Percentiles rank a stretch among this genome's conserved stretches.
phyloP scores from a whole-genome alignment of 2,888 invertebrate species.

The Platynereis dumerilii region DNA sequence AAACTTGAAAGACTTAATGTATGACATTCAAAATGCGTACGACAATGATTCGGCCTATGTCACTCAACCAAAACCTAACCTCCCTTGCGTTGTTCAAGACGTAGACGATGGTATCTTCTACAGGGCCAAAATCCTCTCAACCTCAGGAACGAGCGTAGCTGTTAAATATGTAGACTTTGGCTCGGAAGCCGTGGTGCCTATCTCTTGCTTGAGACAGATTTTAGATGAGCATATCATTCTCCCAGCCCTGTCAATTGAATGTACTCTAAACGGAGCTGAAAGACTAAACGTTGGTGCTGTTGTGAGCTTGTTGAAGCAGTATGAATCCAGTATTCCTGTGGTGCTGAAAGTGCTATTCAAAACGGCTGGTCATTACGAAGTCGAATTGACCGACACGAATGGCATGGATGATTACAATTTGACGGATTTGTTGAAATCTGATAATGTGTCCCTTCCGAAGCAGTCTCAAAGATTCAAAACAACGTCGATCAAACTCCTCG shows the following conservation, averaged over 20 bases:
- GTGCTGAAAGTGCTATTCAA: not conserved
- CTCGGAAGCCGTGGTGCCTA: not conserved
- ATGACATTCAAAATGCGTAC: conserved; percentile 2
- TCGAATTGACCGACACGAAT: not conserved
- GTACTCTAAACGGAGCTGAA: not conserved
- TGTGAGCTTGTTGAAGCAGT: not conserved
- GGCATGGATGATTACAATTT: not conserved
- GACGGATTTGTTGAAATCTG: not conserved
- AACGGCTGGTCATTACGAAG: not conserved
- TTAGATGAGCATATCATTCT: conserved; percentile 5
- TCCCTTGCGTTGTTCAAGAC: not conserved
- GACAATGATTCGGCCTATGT: conserved; percentile 1
- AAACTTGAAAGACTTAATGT: conserved; percentile 1
- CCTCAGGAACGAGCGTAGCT: not conserved
- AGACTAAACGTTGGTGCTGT: not conserved
- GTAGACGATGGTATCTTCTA: not conserved
- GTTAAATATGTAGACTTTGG: conserved; percentile 4
- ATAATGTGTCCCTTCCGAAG: not conserved
- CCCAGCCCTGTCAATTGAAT: not conserved
- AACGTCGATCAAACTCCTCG: not conserved
- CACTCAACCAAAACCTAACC: not conserved
- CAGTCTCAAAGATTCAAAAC: too few relatives aligned
- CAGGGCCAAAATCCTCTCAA: not conserved
- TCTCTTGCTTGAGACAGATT: conserved; percentile 1
- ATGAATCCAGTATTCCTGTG: not conserved